phyloP scores from a whole-genome alignment of 2,113 vertebrate genomes.

The Rhinoderma darwinii region DNA sequence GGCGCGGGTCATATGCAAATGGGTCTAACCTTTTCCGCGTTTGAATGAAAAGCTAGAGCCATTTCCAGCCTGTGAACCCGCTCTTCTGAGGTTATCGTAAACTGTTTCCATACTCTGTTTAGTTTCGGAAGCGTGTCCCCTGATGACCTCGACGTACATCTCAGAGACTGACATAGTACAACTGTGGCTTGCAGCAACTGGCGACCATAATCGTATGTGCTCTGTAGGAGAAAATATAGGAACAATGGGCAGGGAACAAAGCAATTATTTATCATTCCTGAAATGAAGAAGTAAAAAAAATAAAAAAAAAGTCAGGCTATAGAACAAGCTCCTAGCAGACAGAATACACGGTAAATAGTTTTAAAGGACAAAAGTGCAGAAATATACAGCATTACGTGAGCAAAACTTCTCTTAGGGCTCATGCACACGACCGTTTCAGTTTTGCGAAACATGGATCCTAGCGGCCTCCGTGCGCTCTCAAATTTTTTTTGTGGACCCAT shows the following conservation, averaged over 20 bases:
- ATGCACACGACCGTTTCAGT: no score
- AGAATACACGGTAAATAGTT: neutral
- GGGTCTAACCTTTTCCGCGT: slow-evolving; percentile 84
- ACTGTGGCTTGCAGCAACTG: slow-evolving; percentile 97
- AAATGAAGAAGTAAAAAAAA: neutral
- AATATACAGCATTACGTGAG: neutral
- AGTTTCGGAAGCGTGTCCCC: slow-evolving; percentile 94
- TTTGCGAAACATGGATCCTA: no score
- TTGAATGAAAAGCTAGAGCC: slow-evolving; percentile 86
- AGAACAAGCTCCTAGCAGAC: neutral
- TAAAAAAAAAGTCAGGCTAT: neutral
- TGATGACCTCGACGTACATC: slow-evolving; percentile 92
- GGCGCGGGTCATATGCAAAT: slow-evolving; percentile 36
- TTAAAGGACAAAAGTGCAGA: neutral
- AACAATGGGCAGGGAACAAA: neutral
- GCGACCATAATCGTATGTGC: slow-evolving; percentile 95
- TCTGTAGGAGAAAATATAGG: slow-evolving; percentile 72
- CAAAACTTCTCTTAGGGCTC: no score
- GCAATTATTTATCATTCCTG: neutral
- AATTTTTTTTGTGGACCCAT: no score
- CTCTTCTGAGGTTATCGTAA: slow-evolving; percentile 90
- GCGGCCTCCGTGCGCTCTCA: no score
- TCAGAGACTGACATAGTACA: slow-evolving; percentile 93
- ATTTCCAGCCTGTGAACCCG: slow-evolving; percentile 89
- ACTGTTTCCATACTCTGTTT: slow-evolving; percentile 97